A percentile compares a stretch with the other conserved stretches of the same genome.
phyloP scores from a whole-genome alignment of 2,888 invertebrate genomes.

The Hirtodrosophila trivittata region DNA sequence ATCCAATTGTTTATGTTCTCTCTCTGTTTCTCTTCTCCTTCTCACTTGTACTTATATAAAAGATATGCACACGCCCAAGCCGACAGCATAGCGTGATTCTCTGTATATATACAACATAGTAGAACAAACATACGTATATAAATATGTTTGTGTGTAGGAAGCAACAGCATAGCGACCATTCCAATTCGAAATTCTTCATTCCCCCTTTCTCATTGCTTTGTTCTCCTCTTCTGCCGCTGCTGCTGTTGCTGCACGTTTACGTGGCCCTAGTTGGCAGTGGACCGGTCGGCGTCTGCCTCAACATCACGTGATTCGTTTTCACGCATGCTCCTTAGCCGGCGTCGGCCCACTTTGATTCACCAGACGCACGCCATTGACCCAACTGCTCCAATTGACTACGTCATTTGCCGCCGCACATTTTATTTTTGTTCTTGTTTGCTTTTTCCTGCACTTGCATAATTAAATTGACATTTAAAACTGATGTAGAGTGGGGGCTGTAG shows the following conservation, averaged over 20 bases:
- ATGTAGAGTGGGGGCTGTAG: no score
- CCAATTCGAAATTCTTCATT: background rate
- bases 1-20: constrained; percentile 41
- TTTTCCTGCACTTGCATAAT: constrained; percentile 27
- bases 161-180: constrained; percentile 10
- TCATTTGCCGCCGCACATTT: constrained; percentile 18
- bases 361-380: constrained; percentile 48
- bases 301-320: constrained; percentile 68
- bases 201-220: background rate
- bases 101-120: constrained; percentile 45
- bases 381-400: constrained; percentile 37
- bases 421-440: background rate
- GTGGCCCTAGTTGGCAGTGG: constrained; percentile 49
- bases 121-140: no score
- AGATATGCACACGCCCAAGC: constrained; percentile 57
- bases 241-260: constrained; percentile 33
- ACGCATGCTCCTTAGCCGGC: constrained; percentile 58
- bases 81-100: constrained; percentile 60
- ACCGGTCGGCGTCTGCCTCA: constrained; percentile 36
- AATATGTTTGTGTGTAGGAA: background rate
- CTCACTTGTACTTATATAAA: background rate
- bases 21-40: background rate
- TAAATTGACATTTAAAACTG: constrained; percentile 38
- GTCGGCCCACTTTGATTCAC: constrained; percentile 10
- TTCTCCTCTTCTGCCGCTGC: background rate